phyloP scores from a whole-genome alignment of 2,113 vertebrate genomes.

The Pongo abelii region DNA sequence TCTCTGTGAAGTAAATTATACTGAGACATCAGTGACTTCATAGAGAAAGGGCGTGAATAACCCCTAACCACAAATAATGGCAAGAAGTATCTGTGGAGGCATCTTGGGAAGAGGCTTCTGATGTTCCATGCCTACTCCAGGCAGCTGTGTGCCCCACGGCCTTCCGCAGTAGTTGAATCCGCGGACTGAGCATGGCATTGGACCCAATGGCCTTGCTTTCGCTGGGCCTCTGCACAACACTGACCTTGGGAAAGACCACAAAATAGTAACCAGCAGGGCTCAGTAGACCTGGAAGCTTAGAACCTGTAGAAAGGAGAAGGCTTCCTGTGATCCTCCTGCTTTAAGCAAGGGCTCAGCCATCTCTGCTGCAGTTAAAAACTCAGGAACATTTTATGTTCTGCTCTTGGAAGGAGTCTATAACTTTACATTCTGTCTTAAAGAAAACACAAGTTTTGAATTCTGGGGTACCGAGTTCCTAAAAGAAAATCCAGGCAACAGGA shows the following conservation, averaged over 20 bases:
- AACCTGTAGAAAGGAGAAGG: neutral
- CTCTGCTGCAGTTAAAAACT: too few species aligned
- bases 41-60: neutral
- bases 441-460: neutral
- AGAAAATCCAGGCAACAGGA: too few species aligned
- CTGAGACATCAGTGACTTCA: neutral
- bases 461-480: neutral
- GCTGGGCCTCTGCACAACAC: neutral
- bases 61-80: neutral
- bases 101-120: neutral
- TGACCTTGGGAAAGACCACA: neutral
- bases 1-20: neutral
- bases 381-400: neutral
- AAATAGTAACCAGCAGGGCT: neutral
- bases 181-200: fast-evolving
- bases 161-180: neutral
- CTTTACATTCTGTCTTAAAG: neutral
- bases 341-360: neutral
- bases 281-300: too few species aligned
- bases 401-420: neutral
- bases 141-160: fast-evolving
- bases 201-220: fast-evolving
- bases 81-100: neutral
- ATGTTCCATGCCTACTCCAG: neutral
- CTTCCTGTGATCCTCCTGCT: neutral